phyloP scores from a whole-genome alignment of 1,140 invertebrate species.

The Metaphire vulgaris region DNA sequence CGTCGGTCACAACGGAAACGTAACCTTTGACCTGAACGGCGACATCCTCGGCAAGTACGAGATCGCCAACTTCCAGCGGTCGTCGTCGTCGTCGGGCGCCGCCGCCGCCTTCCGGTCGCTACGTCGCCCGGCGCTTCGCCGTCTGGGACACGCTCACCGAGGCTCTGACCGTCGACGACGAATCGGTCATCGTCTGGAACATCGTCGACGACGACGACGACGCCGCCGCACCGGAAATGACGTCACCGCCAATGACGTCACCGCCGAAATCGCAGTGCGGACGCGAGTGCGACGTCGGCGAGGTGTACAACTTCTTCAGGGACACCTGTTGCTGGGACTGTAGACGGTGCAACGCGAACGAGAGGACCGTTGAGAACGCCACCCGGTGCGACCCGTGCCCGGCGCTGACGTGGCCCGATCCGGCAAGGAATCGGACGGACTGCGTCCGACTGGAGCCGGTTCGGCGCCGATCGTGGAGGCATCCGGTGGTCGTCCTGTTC shows the following conservation, averaged over 20 bases:
- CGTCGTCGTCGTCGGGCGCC: no score
- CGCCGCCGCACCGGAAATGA: not conserved
- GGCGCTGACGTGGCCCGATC: constrained; percentile 36
- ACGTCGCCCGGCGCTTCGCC: constrained; percentile 28
- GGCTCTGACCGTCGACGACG: constrained; percentile 14
- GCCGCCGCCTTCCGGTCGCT: constrained; percentile 17
- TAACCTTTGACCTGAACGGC: constrained; percentile 38
- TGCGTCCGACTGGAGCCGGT: constrained; percentile 48
- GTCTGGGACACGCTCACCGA: constrained; percentile 17
- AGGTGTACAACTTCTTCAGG: constrained; percentile 28
- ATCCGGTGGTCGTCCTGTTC: constrained; percentile 52
- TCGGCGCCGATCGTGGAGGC: constrained; percentile 6
- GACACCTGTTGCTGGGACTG: constrained; percentile 29
- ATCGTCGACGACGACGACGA: not conserved
- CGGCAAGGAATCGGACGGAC: constrained; percentile 51
- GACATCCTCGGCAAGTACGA: constrained; percentile 34
- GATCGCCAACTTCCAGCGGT: constrained; percentile 22
- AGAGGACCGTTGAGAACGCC: constrained; percentile 32
- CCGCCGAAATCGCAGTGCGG: constrained; percentile 36
- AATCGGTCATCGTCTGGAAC: constrained; percentile 21
- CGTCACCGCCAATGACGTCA: not conserved
- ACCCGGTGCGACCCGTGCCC: constrained; percentile 32
- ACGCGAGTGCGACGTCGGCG: constrained; percentile 16
- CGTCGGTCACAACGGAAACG: constrained; percentile 33
- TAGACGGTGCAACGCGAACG: constrained; percentile 28